These are phyloP conservation scores for Xestobium rufovillosum DNA, from an alignment of 2,888 invertebrate species.

Conservation along the genomic window DNA sequence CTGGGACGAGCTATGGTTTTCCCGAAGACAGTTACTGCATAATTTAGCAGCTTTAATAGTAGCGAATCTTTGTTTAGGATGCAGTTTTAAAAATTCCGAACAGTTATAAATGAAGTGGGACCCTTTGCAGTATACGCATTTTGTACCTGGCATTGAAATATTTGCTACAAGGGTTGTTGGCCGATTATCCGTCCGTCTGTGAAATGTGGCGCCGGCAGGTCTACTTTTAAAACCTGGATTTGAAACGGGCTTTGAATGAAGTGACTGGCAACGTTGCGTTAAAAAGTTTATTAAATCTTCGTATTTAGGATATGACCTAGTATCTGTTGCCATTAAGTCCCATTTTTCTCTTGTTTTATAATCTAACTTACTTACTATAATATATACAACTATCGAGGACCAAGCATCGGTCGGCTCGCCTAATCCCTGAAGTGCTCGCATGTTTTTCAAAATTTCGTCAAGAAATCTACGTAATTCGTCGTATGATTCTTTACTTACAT, in stretches of 20 bases:
- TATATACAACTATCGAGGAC: conserved; percentile 21
- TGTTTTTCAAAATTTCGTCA: conserved; percentile 20
- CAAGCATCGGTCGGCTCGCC: conserved; percentile 19
- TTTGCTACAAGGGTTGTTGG: neutral
- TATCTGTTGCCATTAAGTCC: conserved; percentile 13
- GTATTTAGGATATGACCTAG: conserved; percentile 10
- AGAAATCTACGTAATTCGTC: conserved; percentile 16
- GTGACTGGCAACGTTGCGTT: conserved; percentile 16
- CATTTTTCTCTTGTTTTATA: conserved; percentile 18
- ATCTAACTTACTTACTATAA: conserved; percentile 21
- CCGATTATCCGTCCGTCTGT: neutral
- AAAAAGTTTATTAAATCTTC: conserved; percentile 17
- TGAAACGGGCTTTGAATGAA: too few species aligned
- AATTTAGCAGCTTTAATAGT: neutral
- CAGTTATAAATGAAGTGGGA: conserved; percentile 3
- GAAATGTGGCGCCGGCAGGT: neutral
- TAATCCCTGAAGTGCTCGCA: conserved; percentile 20
- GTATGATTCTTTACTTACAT: conserved; percentile 15
- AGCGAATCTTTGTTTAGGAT: neutral
- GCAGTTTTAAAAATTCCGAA: neutral
- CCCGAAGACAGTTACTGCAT: conserved; percentile 5
- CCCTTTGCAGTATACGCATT: neutral
- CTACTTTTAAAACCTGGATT: neutral
- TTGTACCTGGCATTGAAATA: neutral
- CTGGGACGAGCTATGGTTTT: conserved; percentile 6